Conservation (phyloP, 2,888 invertebrate species). For the Pandemis cinnamomeana region DNA sequence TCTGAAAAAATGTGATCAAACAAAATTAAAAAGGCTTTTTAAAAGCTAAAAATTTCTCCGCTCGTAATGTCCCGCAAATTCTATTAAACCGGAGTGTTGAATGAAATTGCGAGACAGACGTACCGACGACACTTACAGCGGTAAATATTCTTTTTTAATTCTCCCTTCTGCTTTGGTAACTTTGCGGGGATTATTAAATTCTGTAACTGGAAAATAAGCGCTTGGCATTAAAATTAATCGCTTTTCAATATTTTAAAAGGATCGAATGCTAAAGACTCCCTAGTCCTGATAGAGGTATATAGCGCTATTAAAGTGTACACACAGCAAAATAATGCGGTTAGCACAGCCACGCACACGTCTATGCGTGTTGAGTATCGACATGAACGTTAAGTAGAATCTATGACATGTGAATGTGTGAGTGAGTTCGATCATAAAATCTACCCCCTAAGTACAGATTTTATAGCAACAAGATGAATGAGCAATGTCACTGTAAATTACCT, state of each 20-base stretch:
- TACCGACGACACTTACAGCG: conserved; percentile 11
- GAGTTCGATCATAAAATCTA: no score
- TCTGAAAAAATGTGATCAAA: background rate
- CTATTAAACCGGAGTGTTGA: conserved; percentile 17
- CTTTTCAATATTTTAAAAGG: background rate
- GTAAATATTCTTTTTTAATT: conserved; percentile 22
- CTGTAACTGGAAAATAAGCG: conserved; percentile 1
- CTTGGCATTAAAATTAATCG: background rate
- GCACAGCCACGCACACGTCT: no score
- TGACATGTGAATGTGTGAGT: no score
- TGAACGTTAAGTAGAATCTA: no score
- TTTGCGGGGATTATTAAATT: conserved; percentile 17
- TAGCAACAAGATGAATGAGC: no score
- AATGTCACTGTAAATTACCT: no score
- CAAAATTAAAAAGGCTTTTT: conserved; percentile 17
- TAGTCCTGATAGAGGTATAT: no score
- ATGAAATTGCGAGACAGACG: conserved; percentile 20
- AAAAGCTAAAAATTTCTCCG: conserved; percentile 5
- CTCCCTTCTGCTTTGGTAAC: conserved; percentile 18
- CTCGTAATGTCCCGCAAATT: conserved; percentile 24
- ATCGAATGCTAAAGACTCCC: background rate
- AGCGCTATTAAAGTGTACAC: no score
- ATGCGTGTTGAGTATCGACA: no score
- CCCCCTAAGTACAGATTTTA: no score
- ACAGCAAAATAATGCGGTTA: no score